Evolutionary conservation across 64 coral and sea anemone genomes (phyloP), one percentile per base, ranked within the genome.

Genomic region (Orbicella faveolata): DNA sequence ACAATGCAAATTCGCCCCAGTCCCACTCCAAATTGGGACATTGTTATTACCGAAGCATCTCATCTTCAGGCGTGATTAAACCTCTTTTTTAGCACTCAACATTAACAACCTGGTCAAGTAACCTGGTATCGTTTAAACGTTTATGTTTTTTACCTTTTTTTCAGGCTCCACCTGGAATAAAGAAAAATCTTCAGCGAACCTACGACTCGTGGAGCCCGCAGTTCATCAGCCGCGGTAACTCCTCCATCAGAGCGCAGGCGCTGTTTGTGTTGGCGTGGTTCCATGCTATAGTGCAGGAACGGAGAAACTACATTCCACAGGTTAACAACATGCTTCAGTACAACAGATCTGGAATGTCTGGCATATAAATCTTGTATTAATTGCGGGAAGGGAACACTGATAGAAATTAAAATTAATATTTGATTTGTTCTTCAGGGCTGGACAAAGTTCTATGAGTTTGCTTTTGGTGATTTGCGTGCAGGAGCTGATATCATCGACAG

Each of bases 361-460:
- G 15, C 10, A 15, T 14, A 59, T 1, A 9, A 59, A 59, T 12
- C 55, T 14, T 59, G 54, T 9, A 59, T 12, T 12, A 59, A 15
- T 14, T 57, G 54, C 13, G 54, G 54, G 8, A 9, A 57, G 54
- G 55, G 9, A 16, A 59, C 55, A 59, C 55, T 59, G 15, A 1
- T 59, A 15, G 12, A 59, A 16, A 12, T 16, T 8, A 59, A 14
- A 59, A 16, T 26, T 26, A 61, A 44, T 19, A n/a, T 34, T 73
- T 0, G 18, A 80, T 16, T 86, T 86, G 15, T 89, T 89, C 19
- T 92, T 36, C 52, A 98, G 96, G 96, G 96, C 3, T 98, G 96
- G 96, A 98, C 96, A 34, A 98, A 98, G 61, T 98, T 98, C 77
- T 98, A 98, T 54, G 96, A 98, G 79, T 98, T 98, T 75, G 94